Base-by-base conservation (phyloP, 2,113 vertebrate genomes). In the Neomonachus schauinslandi region DNA sequence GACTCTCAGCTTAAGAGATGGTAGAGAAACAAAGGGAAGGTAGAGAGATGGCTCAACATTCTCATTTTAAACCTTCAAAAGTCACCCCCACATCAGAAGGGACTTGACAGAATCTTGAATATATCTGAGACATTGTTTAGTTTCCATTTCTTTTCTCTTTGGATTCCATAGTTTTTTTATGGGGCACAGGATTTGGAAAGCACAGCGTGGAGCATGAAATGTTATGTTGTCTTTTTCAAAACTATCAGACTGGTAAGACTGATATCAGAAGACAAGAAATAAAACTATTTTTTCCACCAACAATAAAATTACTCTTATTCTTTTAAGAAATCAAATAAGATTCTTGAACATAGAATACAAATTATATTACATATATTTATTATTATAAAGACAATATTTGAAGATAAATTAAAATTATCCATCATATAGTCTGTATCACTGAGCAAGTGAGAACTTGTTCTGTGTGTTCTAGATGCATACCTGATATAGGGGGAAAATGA, bases 361-460 rank as follows among this genome's bases (percentile, higher is more conserved):
- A 71, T 57, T 28, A 71, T 42, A 63, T 26, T 81, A 51, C 11
- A 49, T 28, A 15, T 21, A 67, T 67, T 55, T 26, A 65, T 69
- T 55, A 28, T n/a, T n/a, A 76, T 76, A 14, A 94, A 61, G 33
- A 69, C 39, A 0, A 53, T 26, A 7, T 61, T 65, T 79, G 26
- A 57, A n/a, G 69, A 53, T 95, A 83, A 90, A 96, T 83, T 86
- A 12, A 63, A 65, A 61, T 72, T 61, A 72, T 91, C 26, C 42
- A 49, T 61, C 15, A 7, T n/a, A 4, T 9, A 53, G 53, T 18
- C 28, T 11, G 1, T 89, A 33, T n/a, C 88, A 69, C 1, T 74
- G 10, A 21, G 31, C 5, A 83, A 85, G 5, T 19, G 42, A 49
- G 24, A 26, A 53, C 0, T 59, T 28, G 5, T 42, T 92, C 39